Conservation (phyloP, 2,888 invertebrate genomes). For the Hymenopus coronatus region DNA sequence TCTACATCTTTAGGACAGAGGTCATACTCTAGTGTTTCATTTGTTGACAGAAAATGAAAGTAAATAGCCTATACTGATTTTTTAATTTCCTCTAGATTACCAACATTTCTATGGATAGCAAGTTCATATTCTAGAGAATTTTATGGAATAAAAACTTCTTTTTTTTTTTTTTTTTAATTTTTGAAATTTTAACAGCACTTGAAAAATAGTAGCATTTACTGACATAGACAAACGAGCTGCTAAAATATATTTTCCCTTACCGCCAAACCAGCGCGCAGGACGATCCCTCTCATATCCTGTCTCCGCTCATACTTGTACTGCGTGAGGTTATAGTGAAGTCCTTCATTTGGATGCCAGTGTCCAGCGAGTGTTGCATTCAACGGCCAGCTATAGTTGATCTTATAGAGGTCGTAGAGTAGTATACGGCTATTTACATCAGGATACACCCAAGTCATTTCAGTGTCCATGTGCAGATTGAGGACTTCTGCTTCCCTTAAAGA, state of each 20-base stretch:
- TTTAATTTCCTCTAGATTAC: too few relatives aligned
- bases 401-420: constrained; percentile 41
- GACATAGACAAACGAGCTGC: too few relatives aligned
- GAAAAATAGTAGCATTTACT: too few relatives aligned
- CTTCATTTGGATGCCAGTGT: constrained; percentile 36
- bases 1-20: too few relatives aligned
- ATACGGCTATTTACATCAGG: constrained; percentile 29
- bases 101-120: too few relatives aligned
- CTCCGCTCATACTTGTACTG: constrained; percentile 41
- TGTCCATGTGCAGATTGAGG: constrained; percentile 40
- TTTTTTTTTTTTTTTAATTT: too few relatives aligned
- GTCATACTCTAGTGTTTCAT: too few relatives aligned
- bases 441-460: constrained; percentile 40
- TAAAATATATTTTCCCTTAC: not conserved
- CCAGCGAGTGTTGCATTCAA: constrained; percentile 33
- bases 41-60: too few relatives aligned
- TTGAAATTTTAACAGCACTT: too few relatives aligned
- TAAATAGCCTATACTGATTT: too few relatives aligned
- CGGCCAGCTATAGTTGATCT: constrained; percentile 34
- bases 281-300: constrained; percentile 7
- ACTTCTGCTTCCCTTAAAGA: constrained; percentile 34
- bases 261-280: constrained; percentile 1
- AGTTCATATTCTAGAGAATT: too few relatives aligned
- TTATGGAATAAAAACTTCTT: too few relatives aligned
- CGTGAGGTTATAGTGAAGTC: constrained; percentile 36